Percentiles rank a stretch among this genome's conserved stretches.
Conservation (phyloP, 2,113 vertebrate species). For the Montifringilla adamsi region DNA sequence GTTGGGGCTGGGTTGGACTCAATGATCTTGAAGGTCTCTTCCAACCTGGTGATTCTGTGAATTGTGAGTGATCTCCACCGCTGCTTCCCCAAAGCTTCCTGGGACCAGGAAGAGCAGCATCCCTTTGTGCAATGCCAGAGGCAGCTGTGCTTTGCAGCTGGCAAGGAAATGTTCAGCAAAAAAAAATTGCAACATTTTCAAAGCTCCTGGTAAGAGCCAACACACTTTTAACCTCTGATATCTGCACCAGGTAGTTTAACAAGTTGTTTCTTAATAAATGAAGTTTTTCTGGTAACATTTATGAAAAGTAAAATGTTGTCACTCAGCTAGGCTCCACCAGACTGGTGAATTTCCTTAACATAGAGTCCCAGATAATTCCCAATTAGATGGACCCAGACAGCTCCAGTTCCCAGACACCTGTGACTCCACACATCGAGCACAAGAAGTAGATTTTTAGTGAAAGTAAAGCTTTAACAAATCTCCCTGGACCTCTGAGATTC, state of each 20-base stretch:
- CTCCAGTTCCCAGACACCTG: background rate
- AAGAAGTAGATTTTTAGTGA: background rate
- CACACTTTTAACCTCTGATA: background rate
- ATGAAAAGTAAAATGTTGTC: background rate
- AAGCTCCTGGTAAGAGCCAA: background rate
- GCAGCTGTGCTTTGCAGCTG: background rate
- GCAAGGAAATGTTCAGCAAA: background rate
- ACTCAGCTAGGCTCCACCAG: background rate
- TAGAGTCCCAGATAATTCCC: background rate
- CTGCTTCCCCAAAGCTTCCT: background rate
- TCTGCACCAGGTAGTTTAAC: background rate
- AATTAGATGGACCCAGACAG: background rate
- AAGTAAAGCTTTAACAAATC: background rate
- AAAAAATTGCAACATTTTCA: background rate
- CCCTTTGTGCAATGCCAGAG: background rate
- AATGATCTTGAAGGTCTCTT: background rate
- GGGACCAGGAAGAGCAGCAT: background rate
- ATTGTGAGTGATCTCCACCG: background rate
- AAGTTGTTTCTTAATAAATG: background rate
- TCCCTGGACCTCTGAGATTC: background rate
- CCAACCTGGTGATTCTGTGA: background rate
- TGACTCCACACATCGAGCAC: accelerated
- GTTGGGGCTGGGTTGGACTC: background rate
- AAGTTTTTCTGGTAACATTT: background rate
- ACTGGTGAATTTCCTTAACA: background rate